Evolutionary conservation across 2,797 vertebrate species (phyloP).

Genomic region (Triplophysa yarkandensis): DNA sequence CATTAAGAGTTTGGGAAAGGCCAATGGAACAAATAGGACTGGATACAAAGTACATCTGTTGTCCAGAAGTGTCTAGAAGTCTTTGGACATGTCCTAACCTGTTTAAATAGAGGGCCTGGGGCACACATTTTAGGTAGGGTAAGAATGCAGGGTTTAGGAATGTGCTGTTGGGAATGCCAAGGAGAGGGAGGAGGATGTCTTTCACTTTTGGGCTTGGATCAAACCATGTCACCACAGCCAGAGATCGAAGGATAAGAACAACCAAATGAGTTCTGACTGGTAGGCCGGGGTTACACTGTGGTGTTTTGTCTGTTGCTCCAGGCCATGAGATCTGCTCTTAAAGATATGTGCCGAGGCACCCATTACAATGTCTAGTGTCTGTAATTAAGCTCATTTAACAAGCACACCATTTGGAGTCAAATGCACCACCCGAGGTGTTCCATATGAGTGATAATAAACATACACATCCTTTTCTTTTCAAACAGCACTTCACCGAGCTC

Average conservation of each 20-base stretch:
- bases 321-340: background rate
- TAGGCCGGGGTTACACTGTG: background rate
- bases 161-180: background rate
- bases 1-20: background rate
- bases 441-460: background rate
- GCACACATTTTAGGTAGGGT: background rate
- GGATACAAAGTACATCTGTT: background rate
- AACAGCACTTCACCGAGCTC: slow-evolving; percentile 94
- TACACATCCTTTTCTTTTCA: background rate
- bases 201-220: background rate
- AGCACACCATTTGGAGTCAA: background rate
- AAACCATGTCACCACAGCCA: background rate
- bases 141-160: background rate
- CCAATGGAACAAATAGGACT: no score
- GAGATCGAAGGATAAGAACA: background rate
- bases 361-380: background rate
- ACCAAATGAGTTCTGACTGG: background rate
- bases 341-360: background rate
- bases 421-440: no score
- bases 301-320: slow-evolving; percentile 17
- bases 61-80: background rate
- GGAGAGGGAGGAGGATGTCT: background rate
- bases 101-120: slow-evolving; percentile 20
- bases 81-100: slow-evolving; percentile 31
- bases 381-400: background rate